These are phyloP conservation scores for Lymantria monacha DNA, from an alignment of 2,888 invertebrate species.

Conservation along the genomic window DNA sequence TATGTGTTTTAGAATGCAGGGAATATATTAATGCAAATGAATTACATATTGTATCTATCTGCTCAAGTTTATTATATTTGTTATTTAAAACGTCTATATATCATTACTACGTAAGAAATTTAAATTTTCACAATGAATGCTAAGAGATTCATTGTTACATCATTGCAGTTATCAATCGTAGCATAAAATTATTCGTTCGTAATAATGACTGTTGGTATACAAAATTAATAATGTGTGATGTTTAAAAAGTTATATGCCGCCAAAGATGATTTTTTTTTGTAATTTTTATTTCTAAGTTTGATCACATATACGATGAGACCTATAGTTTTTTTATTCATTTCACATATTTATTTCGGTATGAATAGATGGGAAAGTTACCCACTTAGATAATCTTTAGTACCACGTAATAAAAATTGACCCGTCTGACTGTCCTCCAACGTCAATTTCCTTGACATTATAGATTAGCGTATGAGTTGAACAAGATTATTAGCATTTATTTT, in stretches of 20 bases:
- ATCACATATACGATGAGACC: no score
- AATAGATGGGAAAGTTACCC: no score
- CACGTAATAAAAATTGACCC: no score
- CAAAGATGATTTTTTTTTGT: neutral
- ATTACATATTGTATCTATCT: neutral
- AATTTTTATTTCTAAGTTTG: neutral
- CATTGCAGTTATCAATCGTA: neutral
- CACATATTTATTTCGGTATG: no score
- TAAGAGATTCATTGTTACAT: neutral
- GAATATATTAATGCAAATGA: neutral
- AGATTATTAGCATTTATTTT: no score
- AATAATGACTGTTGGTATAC: neutral
- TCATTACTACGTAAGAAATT: neutral
- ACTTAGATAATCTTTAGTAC: no score
- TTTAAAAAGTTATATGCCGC: neutral
- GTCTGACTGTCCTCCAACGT: no score
- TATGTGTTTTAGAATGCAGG: neutral
- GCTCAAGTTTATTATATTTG: neutral
- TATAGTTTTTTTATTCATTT: no score
- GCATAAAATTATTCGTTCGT: neutral
- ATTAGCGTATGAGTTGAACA: no score
- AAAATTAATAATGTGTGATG: slow-evolving; percentile 4
- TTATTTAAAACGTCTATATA: neutral
- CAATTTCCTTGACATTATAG: no score
- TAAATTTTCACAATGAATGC: neutral